Evolutionary conservation across 2,797 vertebrate genomes (phyloP).

Genomic region (Gymnocypris eckloni): DNA sequence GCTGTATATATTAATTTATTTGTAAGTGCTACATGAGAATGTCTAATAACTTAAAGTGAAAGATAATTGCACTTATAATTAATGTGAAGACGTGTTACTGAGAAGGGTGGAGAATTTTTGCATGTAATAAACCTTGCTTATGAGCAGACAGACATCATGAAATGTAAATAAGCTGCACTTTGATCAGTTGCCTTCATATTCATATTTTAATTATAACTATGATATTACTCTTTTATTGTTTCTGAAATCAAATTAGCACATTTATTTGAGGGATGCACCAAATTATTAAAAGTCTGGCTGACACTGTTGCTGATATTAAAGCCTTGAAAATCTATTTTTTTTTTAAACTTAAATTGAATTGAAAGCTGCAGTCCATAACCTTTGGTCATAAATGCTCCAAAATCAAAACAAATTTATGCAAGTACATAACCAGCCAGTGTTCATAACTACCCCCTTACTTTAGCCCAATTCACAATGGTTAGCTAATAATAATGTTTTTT

Average conservation of each 20-base stretch:
- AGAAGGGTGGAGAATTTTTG: neutral
- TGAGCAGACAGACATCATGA: neutral
- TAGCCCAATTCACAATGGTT: too few species aligned
- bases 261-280: neutral
- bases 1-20: neutral
- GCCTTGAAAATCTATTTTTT: neutral
- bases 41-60: neutral
- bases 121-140: neutral
- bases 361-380: too few species aligned
- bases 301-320: neutral
- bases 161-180: neutral
- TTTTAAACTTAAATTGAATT: neutral
- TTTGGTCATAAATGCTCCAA: too few species aligned
- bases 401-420: too few species aligned
- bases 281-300: neutral
- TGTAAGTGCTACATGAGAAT: constrained; percentile 3
- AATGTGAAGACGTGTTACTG: neutral
- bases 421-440: too few species aligned
- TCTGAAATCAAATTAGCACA: neutral
- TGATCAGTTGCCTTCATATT: neutral
- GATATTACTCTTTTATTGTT: neutral
- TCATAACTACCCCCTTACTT: too few species aligned
- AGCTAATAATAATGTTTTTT: too few species aligned
- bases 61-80: neutral
- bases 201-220: neutral